Percentiles rank a stretch among this genome's conserved stretches.
Conservation (phyloP, 1,140 invertebrate species). For the Drosophila subpulchrella region DNA sequence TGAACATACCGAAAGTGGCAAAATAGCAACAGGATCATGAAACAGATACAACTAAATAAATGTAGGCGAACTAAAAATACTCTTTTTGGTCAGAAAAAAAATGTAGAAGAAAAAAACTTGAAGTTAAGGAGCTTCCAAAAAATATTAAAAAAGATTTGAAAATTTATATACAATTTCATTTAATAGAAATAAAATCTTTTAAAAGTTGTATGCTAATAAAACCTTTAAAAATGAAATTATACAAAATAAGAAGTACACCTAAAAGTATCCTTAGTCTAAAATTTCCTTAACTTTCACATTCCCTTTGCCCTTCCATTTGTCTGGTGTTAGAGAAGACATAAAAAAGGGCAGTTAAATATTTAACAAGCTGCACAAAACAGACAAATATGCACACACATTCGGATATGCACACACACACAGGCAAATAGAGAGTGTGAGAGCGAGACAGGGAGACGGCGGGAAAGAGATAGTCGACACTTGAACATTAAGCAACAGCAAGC, state of each 20-base stretch:
- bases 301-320: slow-evolving; percentile 3
- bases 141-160: no score
- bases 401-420: slow-evolving; percentile 7
- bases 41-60: not conserved
- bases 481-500: slow-evolving; percentile 54
- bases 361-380: slow-evolving; percentile 53
- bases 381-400: slow-evolving; percentile 33
- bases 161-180: no score
- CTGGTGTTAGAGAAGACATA: slow-evolving; percentile 36
- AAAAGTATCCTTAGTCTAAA: not conserved
- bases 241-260: not conserved
- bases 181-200: no score
- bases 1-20: slow-evolving; percentile 26
- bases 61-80: not conserved
- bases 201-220: no score
- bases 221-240: not conserved
- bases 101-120: no score
- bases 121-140: no score
- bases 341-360: slow-evolving; percentile 63
- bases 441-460: not conserved
- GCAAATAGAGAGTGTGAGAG: slow-evolving; percentile 16
- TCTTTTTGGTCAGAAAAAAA: not conserved
- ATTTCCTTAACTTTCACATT: not conserved
- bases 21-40: slow-evolving; percentile 1
- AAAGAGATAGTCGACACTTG: slow-evolving; percentile 32